Conservation (phyloP, 2,888 invertebrate genomes). For the Hirtodrosophila alboralis region DNA sequence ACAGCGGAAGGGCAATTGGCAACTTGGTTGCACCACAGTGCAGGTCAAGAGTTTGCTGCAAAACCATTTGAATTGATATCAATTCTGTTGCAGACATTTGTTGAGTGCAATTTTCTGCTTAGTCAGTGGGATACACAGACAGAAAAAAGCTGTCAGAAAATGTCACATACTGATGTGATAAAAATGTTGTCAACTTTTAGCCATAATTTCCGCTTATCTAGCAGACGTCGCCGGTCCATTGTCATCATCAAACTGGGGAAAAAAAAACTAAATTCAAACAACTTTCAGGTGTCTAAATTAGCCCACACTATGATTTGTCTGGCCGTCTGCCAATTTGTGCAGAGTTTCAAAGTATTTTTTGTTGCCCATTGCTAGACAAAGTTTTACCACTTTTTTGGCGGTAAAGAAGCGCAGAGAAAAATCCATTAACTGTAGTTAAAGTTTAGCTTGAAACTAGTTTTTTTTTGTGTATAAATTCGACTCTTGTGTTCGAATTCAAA, state of each 20-base stretch:
- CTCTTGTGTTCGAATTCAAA: conserved; percentile 10
- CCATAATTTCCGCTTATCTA: conserved; percentile 34
- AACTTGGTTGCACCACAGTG: conserved; percentile 28
- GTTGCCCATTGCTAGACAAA: conserved; percentile 36
- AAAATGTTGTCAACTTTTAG: conserved; percentile 27
- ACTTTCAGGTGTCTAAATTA: conserved; percentile 22
- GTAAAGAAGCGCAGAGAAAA: conserved; percentile 1
- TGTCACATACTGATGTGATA: conserved; percentile 17
- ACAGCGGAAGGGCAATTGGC: conserved; percentile 10
- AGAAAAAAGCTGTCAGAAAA: conserved; percentile 23
- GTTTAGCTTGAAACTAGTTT: conserved; percentile 33
- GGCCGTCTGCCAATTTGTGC: conserved; percentile 40
- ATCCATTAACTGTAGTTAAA: conserved; percentile 55
- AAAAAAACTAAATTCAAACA: neutral
- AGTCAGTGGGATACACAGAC: too few species aligned
- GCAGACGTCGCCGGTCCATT: conserved; percentile 28
- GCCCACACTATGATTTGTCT: conserved; percentile 20
- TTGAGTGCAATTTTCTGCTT: neutral
- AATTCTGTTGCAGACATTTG: conserved; percentile 14
- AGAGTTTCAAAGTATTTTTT: conserved; percentile 5
- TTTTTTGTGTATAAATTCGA: conserved; percentile 4
- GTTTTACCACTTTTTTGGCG: conserved; percentile 30
- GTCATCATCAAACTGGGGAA: conserved; percentile 11
- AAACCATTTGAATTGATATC: conserved; percentile 57
- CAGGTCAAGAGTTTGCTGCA: conserved; percentile 61